These are phyloP conservation scores for Ostrea denselamellosa DNA, from an alignment of 1,140 invertebrate genomes.

Conservation along the genomic window DNA sequence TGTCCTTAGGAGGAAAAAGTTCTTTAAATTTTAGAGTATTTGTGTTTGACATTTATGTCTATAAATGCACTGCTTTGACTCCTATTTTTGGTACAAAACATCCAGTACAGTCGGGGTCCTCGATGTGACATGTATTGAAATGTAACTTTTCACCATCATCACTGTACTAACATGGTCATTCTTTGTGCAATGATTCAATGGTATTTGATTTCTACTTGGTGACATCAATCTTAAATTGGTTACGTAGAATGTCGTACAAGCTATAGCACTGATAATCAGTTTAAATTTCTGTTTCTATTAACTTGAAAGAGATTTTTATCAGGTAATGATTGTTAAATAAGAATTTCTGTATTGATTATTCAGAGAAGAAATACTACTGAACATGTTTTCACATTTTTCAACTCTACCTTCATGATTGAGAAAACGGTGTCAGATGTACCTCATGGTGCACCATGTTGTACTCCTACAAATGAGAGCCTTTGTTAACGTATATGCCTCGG, in stretches of 20 bases:
- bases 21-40: conserved; percentile 23
- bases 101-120: neutral
- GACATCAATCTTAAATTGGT: neutral
- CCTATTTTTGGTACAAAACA: neutral
- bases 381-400: neutral
- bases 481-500: no score
- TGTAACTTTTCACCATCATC: neutral
- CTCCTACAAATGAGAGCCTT: no score
- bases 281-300: conserved; percentile 4
- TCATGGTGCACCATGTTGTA: no score
- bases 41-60: conserved; percentile 38
- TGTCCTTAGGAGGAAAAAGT: neutral
- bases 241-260: conserved; percentile 10
- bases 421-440: neutral
- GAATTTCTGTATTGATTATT: neutral
- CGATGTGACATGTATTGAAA: neutral
- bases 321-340: neutral
- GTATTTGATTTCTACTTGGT: neutral
- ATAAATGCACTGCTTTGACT: conserved; percentile 8
- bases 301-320: conserved; percentile 10
- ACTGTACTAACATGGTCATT: neutral
- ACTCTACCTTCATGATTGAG: neutral
- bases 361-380: neutral
- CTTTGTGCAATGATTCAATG: neutral
- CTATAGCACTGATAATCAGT: neutral